These are phyloP conservation scores for Lacanobia wlatinum DNA, from an alignment of 2,888 invertebrate species.

Conservation along the genomic window DNA sequence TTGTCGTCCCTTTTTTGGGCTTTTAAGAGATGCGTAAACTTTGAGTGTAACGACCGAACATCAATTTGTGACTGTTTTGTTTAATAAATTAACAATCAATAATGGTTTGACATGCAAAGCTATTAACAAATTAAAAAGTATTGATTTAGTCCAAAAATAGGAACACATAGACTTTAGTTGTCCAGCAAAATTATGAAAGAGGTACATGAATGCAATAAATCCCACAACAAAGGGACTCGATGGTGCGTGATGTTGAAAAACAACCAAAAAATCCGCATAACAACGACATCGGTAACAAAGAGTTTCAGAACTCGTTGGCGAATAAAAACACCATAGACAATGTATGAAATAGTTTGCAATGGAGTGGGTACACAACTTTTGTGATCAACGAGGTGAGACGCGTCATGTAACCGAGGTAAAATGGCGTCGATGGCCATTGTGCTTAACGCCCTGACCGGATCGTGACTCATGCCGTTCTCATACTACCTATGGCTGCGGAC, in stretches of 20 bases:
- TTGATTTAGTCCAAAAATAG: constrained; percentile 28
- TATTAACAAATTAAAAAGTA: constrained; percentile 28
- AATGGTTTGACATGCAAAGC: neutral
- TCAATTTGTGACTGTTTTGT: neutral
- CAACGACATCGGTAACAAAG: constrained; percentile 20
- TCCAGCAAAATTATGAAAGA: neutral
- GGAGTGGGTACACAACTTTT: constrained; percentile 24
- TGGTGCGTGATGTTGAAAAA: constrained; percentile 39
- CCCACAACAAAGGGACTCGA: constrained; percentile 6
- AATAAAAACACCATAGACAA: constrained; percentile 32
- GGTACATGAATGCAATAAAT: constrained; percentile 13
- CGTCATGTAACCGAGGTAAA: constrained; percentile 51
- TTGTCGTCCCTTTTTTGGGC: neutral
- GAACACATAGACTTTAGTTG: neutral
- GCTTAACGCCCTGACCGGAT: constrained; percentile 19
- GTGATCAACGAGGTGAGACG: constrained; percentile 55
- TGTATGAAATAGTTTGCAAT: constrained; percentile 25
- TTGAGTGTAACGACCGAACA: neutral
- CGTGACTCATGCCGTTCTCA: constrained; percentile 49
- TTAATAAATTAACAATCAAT: constrained; percentile 1
- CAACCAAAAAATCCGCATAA: constrained; percentile 15
- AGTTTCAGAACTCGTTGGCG: constrained; percentile 16
- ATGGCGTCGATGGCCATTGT: constrained; percentile 22
- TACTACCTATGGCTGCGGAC: neutral
- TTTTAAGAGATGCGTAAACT: neutral